phyloP scores from a whole-genome alignment of 2,888 invertebrate genomes.

The Microdon myrmicae region DNA sequence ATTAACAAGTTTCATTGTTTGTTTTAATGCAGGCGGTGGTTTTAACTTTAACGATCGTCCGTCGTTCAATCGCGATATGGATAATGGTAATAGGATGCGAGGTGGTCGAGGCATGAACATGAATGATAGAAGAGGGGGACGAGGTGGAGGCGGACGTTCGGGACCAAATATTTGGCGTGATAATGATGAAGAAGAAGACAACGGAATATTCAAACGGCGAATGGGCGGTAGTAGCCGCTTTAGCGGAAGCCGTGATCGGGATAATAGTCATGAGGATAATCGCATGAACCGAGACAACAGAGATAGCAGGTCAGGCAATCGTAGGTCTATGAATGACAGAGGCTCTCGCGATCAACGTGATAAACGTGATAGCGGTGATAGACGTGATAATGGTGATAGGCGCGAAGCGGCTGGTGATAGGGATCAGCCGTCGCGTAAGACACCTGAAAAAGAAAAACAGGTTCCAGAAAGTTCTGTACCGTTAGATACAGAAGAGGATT shows the following conservation, averaged over 20 bases:
- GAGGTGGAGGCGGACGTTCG: slow-evolving; percentile 55
- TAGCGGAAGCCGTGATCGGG: slow-evolving; percentile 59
- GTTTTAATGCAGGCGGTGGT: slow-evolving; percentile 15
- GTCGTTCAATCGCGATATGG: slow-evolving; percentile 54
- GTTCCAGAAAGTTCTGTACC: slow-evolving; percentile 12
- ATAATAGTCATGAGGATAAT: slow-evolving; percentile 52
- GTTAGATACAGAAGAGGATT: slow-evolving; percentile 64
- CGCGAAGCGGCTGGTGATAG: slow-evolving; percentile 10
- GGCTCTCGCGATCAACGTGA: slow-evolving; percentile 45
- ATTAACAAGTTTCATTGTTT: too few species aligned
- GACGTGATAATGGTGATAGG: slow-evolving; percentile 30
- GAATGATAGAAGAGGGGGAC: slow-evolving; percentile 54
- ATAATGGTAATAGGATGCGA: slow-evolving; percentile 41
- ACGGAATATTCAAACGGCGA: slow-evolving; percentile 58
- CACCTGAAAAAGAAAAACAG: slow-evolving; percentile 46
- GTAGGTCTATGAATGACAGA: slow-evolving; percentile 26
- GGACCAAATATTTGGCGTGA: slow-evolving; percentile 54
- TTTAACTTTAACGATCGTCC: slow-evolving; percentile 51
- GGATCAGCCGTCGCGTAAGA: slow-evolving; percentile 55
- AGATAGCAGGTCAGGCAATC: slow-evolving; percentile 21
- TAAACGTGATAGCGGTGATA: slow-evolving; percentile 40
- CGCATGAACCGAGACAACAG: slow-evolving; percentile 36
- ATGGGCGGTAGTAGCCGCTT: slow-evolving; percentile 58
- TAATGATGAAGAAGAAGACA: slow-evolving; percentile 59
- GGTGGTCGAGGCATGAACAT: slow-evolving; percentile 40